phyloP scores from a whole-genome alignment of 64 coral and sea anemone genomes.

The Montipora efflorescens region DNA sequence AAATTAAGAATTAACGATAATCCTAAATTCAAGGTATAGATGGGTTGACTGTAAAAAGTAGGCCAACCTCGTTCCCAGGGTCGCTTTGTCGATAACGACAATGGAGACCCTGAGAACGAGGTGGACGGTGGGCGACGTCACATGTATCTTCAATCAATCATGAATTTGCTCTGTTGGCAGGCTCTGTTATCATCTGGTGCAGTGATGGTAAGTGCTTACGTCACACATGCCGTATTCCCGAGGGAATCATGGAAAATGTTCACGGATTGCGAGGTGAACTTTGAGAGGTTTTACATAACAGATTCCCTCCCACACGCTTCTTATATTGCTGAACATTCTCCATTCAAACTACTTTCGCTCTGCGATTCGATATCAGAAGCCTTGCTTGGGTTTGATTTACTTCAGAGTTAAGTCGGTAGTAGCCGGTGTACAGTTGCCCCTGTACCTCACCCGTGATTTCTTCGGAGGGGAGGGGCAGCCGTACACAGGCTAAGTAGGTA shows the following conservation, averaged over 20 bases:
- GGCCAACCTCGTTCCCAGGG: no score
- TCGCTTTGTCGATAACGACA: no score
- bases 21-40: no score
- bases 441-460: no score
- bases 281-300: constrained; percentile 98
- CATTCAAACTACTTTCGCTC: constrained; percentile 88
- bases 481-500: no score
- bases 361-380: constrained; percentile 75
- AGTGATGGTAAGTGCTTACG: constrained; percentile 88
- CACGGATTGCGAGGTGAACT: constrained; percentile 86
- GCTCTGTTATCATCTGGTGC: constrained; percentile 79
- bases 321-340: constrained; percentile 75
- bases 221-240: constrained; percentile 95
- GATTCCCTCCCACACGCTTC: constrained; percentile 88
- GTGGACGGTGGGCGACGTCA: no score
- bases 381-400: constrained; percentile 83
- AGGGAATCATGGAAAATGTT: constrained; percentile 92
- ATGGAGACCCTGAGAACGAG: no score
- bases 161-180: constrained; percentile 18
- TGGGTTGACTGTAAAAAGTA: no score
- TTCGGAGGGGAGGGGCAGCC: no score
- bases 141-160: not conserved
- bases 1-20: no score
- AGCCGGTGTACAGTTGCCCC: no score
- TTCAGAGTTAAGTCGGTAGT: constrained; percentile 66